Base-by-base conservation (phyloP, 37 sponge, comb jelly and placozoan species). In the Ephydatia muelleri region DNA sequence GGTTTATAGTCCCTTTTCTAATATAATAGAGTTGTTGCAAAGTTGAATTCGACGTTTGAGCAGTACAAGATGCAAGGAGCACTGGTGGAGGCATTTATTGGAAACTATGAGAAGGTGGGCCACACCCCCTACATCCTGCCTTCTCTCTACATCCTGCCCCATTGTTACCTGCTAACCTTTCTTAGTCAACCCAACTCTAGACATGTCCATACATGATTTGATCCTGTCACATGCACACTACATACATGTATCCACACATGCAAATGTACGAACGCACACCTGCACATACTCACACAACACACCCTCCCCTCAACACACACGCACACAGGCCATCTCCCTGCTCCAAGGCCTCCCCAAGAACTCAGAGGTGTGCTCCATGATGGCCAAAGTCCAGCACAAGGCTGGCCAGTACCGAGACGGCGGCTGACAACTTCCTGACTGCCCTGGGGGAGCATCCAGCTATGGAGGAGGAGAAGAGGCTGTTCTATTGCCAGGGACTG, bases 31-130 rank as follows among this genome's bases (percentile, higher is more conserved):
- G 73, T 64, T 80, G 93, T 82, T 0, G 39, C 67, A 4, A 88
- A 87, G 30, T 74, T 87, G 38, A 47, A 70, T 66, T 71, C 69
- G 40, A 77, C 76, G 0, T 66, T 75, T 33, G 90, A 87, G 2
- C 75, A 85, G 36, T 65, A 86, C 5, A 68, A 29, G 38, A 75
- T 75, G 12, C 93, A 92, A 67, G 65, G 85, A 26, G 93, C 95
- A 8, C 92, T 92, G 16, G 91, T 98, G 69, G 85, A 87, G 32
- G 78, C 88, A 13, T 98, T 94, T 87, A 91, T 98, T 13, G 93
- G 90, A 30, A 85, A 96, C 57, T 80, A 94, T 73, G 89, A 93
- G 5, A 80, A 93, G 83, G 98, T 88, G 6, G 57, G 64, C 6
- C 8, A 38, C 23, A 67, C 21, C 75, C 31, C 5, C 32, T 6